Percentiles rank a stretch among this genome's conserved stretches.
Conservation (phyloP, 2,113 vertebrate genomes). For the Gavia stellata region DNA sequence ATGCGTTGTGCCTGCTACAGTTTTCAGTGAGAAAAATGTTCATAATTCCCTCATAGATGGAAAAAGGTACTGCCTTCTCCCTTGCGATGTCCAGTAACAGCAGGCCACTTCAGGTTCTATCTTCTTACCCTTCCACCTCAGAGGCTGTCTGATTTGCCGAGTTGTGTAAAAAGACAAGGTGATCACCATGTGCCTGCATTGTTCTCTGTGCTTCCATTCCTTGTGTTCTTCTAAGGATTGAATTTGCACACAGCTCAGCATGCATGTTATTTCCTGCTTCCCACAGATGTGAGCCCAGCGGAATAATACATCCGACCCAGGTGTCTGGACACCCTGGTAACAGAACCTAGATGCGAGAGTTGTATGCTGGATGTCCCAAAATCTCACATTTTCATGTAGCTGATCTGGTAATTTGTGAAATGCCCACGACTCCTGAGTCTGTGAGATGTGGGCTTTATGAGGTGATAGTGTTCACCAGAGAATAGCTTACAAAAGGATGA, state of each 20-base stretch:
- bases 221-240: background rate
- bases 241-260: background rate
- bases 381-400: background rate
- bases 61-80: background rate
- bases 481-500: background rate
- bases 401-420: background rate
- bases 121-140: background rate
- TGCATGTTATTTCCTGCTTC: background rate
- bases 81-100: background rate
- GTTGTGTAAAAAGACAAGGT: background rate
- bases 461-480: background rate
- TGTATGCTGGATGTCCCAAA: background rate
- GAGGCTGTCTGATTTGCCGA: background rate
- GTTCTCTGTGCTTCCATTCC: background rate
- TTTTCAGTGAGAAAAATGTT: background rate
- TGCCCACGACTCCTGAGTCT: background rate
- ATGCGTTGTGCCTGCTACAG: background rate
- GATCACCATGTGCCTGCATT: background rate
- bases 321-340: background rate
- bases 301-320: background rate
- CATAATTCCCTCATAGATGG: background rate
- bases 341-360: background rate
- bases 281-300: background rate
- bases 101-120: background rate
- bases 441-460: background rate